Percentiles rank a stretch among this genome's conserved stretches.
phyloP scores from a whole-genome alignment of 2,888 invertebrate genomes.

The Biston betularia region DNA sequence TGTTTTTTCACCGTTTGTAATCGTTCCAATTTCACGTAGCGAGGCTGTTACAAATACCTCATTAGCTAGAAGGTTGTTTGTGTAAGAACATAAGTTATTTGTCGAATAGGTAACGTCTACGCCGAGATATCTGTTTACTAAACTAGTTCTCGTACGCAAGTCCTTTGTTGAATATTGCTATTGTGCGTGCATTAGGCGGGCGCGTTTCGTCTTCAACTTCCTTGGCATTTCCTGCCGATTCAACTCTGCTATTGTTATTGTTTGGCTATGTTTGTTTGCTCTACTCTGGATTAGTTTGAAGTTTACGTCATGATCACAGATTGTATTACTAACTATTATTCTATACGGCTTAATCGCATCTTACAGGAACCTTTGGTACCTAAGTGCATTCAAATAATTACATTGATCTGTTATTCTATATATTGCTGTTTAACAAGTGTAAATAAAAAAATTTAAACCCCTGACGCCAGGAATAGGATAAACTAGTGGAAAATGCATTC shows the following conservation, averaged over 20 bases:
- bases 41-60: conserved; percentile 44
- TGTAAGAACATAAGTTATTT: conserved; percentile 37
- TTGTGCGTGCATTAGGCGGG: conserved; percentile 68
- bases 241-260: conserved; percentile 68
- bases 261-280: conserved; percentile 49
- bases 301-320: conserved; percentile 9
- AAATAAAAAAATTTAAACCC: background rate
- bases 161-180: conserved; percentile 67
- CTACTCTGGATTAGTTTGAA: conserved; percentile 26
- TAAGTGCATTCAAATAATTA: too few species aligned
- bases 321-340: background rate
- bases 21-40: conserved; percentile 46
- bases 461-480: too few species aligned
- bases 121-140: conserved; percentile 57
- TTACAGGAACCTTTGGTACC: too few species aligned
- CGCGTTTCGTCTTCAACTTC: conserved; percentile 65
- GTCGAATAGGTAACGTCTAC: conserved; percentile 28
- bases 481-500: too few species aligned
- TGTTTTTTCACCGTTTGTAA: conserved; percentile 51
- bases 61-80: conserved; percentile 45
- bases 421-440: background rate
- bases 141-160: conserved; percentile 50
- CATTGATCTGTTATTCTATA: too few species aligned
- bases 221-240: conserved; percentile 74
- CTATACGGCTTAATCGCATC: background rate